Base-by-base conservation (phyloP, 2,797 vertebrate species). In the Salarias fasciatus region DNA sequence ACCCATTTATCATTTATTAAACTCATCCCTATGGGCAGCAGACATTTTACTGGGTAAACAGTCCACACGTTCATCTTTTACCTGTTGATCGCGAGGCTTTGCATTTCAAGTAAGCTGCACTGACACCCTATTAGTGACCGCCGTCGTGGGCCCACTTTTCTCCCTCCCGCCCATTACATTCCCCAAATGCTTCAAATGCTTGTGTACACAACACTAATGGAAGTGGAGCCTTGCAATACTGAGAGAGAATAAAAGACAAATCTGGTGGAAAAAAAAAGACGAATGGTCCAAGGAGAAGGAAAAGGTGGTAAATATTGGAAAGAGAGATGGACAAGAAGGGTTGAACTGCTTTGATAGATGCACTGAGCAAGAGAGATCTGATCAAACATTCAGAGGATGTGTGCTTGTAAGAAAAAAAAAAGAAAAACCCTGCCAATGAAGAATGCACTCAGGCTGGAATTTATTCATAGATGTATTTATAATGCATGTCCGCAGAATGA, bases 391-490 rank as follows among this genome's bases (percentile, higher is more conserved):
- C 79, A 64, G 64, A 41, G 53, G 55, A 56, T 47, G 60, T 68
- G 60, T 74, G 77, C 76, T 77, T 79, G 64, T 62, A 76, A 81
- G 18, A 24, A 24, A 24, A 24, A 24, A n/a, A n/a, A n/a, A n/a
- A n/a, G n/a, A 78, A 77, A 75, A 75, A 83, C 51, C 38, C 49
- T 72, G 37, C 75, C 83, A 84, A 80, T 84, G 75, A 89, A 81
- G 73, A 85, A 87, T 83, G 77, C 77, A 74, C 67, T 80, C 70
- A 75, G 52, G 53, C 44, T 57, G 63, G 78, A 87, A 89, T 88
- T 85, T 90, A 91, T 90, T 90, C 87, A 88, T 90, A 83, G 80
- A 72, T 70, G 65, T 75, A 89, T 91, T 82, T 84, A 91, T 90
- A 90, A 90, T 90, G 87, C 85, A 90, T 88, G 77, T 58, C 62